Evolutionary conservation across 2,113 vertebrate species (phyloP).

Genomic region (Mustela lutreola): DNA sequence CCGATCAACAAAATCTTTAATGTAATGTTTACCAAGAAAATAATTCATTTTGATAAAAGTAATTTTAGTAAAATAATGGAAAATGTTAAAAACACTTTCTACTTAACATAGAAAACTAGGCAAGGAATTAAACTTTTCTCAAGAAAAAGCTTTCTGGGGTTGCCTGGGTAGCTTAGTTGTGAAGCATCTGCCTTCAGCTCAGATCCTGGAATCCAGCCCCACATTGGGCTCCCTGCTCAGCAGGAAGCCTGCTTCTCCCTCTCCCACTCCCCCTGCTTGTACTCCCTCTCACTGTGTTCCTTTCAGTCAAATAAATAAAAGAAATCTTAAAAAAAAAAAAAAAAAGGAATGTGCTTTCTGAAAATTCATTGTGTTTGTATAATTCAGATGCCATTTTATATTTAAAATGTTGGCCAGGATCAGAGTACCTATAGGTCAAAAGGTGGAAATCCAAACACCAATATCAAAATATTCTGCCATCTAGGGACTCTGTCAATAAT

Average conservation of each 20-base stretch:
- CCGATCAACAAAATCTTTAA: not conserved
- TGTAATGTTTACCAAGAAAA: conserved; percentile 32
- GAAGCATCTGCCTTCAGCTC: no score
- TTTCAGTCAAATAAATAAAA: no score
- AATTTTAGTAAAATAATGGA: conserved; percentile 47
- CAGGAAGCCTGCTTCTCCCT: no score
- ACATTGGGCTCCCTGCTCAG: no score
- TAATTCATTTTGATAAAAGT: conserved; percentile 30
- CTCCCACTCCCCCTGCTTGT: no score
- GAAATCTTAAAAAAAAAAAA: no score
- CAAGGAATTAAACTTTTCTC: conserved; percentile 21
- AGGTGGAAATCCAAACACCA: not conserved
- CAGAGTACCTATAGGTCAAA: not conserved
- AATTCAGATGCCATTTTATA: conserved; percentile 30
- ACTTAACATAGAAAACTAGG: conserved; percentile 15
- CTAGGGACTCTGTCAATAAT: not conserved
- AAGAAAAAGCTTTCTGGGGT: not conserved
- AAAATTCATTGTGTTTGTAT: conserved; percentile 37
- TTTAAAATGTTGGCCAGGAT: conserved; percentile 44
- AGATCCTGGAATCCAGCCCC: no score
- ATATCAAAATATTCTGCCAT: conserved; percentile 4
- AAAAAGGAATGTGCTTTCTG: not conserved
- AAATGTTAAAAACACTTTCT: conserved; percentile 21
- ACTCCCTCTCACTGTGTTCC: no score
- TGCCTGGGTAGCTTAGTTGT: no score